Conservation (phyloP, 2,888 invertebrate species). For the Tenthredo distinguenda region DNA sequence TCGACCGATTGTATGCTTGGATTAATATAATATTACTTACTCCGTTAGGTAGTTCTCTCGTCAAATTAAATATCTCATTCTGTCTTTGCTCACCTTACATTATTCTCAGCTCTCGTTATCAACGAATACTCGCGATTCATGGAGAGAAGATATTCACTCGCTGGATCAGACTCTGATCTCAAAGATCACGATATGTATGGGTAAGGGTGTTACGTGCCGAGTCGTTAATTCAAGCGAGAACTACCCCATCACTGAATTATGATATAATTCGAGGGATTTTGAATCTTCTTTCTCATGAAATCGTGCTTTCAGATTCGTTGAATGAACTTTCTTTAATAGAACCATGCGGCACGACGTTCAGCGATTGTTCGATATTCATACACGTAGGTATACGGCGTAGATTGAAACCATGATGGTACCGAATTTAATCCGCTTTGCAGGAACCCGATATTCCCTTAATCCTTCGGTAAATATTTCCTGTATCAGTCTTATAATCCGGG, state of each 20-base stretch:
- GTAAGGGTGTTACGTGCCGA: neutral
- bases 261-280: too few relatives aligned
- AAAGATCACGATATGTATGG: neutral
- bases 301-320: neutral
- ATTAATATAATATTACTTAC: conserved; percentile 50
- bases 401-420: neutral
- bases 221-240: neutral
- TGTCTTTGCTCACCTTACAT: too few relatives aligned
- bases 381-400: neutral
- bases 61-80: neutral
- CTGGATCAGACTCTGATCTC: neutral
- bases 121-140: neutral
- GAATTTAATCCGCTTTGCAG: conserved; percentile 22
- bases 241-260: neutral
- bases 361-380: neutral
- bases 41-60: neutral
- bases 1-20: conserved; percentile 46
- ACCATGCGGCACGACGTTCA: neutral
- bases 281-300: too few relatives aligned
- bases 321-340: neutral
- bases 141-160: too few relatives aligned
- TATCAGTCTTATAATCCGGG: conserved; percentile 46
- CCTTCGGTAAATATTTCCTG: conserved; percentile 43
- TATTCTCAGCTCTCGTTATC: neutral
- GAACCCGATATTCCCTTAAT: conserved; percentile 40